Evolutionary conservation across 2,113 vertebrate species (phyloP).

Genomic region (Serinus canaria): DNA sequence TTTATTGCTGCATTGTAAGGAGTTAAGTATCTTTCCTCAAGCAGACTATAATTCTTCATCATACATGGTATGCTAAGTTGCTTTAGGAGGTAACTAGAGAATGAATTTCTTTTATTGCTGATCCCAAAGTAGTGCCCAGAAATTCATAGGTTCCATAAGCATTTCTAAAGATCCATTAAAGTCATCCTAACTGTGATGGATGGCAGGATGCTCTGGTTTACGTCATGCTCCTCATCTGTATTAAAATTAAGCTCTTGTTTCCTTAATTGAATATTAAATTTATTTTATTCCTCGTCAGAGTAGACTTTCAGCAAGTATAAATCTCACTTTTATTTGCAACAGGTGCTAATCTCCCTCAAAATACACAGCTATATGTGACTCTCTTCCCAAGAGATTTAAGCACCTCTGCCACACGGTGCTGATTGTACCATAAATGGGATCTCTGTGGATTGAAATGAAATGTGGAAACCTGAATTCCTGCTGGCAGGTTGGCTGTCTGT

Average conservation of each 20-base stretch:
- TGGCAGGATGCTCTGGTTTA: constrained; percentile 1
- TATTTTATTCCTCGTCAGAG: not conserved
- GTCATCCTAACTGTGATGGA: not conserved
- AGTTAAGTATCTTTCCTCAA: constrained; percentile 41
- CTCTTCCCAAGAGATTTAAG: not conserved
- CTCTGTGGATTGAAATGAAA: not conserved
- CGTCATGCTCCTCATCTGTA: not conserved
- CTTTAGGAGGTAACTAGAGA: constrained; percentile 40
- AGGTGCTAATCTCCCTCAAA: not conserved
- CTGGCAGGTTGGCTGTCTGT: not conserved
- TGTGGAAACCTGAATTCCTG: not conserved
- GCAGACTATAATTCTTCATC: constrained; percentile 45
- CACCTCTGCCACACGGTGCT: not conserved
- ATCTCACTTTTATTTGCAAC: not conserved
- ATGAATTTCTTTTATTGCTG: constrained; percentile 44
- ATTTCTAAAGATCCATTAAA: constrained; percentile 47
- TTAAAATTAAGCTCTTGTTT: constrained; percentile 30
- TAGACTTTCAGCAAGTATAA: not conserved
- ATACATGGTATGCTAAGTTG: not conserved
- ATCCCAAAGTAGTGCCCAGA: constrained; percentile 12
- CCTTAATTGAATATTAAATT: constrained; percentile 24
- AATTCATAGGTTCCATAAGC: constrained; percentile 29
- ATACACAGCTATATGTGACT: not conserved
- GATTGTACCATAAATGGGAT: not conserved
- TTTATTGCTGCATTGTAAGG: constrained; percentile 47